These are phyloP conservation scores for Meloidogyne chitwoodi DNA, from an alignment of 1,140 invertebrate species.

Conservation along the genomic window DNA sequence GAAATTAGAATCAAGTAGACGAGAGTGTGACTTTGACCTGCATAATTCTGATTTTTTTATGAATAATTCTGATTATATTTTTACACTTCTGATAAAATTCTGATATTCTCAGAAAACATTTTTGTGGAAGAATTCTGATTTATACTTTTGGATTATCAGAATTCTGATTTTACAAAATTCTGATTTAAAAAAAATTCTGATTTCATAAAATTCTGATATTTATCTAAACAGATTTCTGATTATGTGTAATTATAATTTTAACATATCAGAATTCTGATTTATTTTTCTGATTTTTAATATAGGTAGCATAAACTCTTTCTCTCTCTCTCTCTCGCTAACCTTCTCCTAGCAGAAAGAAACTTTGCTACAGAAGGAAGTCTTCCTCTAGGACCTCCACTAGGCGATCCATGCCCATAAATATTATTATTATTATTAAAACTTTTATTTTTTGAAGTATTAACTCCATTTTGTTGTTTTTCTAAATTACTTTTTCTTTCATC, in stretches of 20 bases:
- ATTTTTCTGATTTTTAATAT: too few relatives aligned
- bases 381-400: constrained; percentile 9
- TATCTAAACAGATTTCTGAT: too few relatives aligned
- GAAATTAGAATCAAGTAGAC: constrained; percentile 12
- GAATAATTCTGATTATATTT: not conserved
- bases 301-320: too few relatives aligned
- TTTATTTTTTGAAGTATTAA: not conserved
- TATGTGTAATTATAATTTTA: too few relatives aligned
- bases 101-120: not conserved
- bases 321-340: not conserved
- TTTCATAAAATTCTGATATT: too few relatives aligned
- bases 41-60: not conserved
- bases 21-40: constrained; percentile 20
- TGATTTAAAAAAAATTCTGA: not conserved
- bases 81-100: not conserved
- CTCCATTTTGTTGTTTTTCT: not conserved
- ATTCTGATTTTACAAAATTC: too few relatives aligned
- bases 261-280: too few relatives aligned
- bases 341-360: constrained; percentile 7
- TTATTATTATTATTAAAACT: constrained; percentile 13
- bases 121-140: too few relatives aligned
- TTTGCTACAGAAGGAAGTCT: constrained; percentile 16
- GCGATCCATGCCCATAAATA: constrained; percentile 44
- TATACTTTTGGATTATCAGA: too few relatives aligned
- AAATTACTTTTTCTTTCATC: constrained; percentile 19